Base-by-base conservation (phyloP, 2,797 vertebrate genomes). In the Pygocentrus nattereri region DNA sequence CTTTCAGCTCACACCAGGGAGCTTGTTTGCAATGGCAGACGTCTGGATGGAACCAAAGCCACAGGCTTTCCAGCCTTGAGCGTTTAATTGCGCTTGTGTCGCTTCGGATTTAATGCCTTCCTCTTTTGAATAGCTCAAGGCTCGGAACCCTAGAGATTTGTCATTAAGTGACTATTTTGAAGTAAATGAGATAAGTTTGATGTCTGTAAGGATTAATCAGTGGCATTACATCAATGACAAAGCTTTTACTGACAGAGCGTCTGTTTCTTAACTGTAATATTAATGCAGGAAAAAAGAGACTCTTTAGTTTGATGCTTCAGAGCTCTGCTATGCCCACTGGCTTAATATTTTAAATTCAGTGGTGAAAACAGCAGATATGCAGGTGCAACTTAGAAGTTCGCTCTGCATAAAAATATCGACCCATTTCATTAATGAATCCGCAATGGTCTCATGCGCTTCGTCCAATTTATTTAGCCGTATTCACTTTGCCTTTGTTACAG, bases 141-240 rank as follows among this genome's bases (percentile, higher is more conserved):
- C 52, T 74, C 11, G 21, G 23, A 67, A 47, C 61, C 27, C 34
- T 16, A 41, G 30, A 80, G 70, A 62, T 47, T 38, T 34, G 44
- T 52, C 5, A 30, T 44, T 74, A 58, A 74, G 54, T 44, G 5
- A 25, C 31, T 44, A 44, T 74, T 59, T 74, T 58, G 54, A 44
- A 74, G 72, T 4, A 74, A 74, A 59, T 74, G 16, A 41, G 25
- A 74, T 59, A 50, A 25, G 64, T 27, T 31, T 79, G 41, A 72
- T 31, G 50, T 78, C 41, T 58, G 19, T 38, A 47, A 34, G 25
- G 10, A 30, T 71, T 68, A 62, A 41, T 41, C 31, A 71, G 50
- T 44, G n/a, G 56, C 38, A 73, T 62, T 65, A 67, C 59, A 74
- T 65, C 59, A 52, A 49, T 71, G 52, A 44, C 30, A 49, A 49